Base-by-base conservation (phyloP, 92 coral and sea anemone species). In the Scolanthus callimorphus region DNA sequence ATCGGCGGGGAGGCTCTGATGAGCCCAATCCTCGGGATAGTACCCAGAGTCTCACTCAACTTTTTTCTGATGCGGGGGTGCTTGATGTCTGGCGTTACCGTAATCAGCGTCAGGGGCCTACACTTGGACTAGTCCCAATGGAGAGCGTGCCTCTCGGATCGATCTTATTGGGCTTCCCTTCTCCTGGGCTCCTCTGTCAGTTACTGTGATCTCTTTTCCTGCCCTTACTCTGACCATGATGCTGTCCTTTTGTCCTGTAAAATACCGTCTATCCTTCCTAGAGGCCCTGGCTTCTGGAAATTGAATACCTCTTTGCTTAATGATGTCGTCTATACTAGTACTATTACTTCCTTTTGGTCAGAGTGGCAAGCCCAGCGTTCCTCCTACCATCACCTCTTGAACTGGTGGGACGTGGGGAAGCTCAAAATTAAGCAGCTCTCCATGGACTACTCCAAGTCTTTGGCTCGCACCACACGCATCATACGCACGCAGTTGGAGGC, bases 251-350 rank as follows among this genome's bases (percentile, higher is more conserved):
- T 72, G 12, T 38, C 9, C 2, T 26, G 71, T 1, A 20, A 29
- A 24, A 13, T 71, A 4, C 80, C 70, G 3, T 20, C n/a, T 3
- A 37, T 11, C 8, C 30, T 62, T 8, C 34, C 57, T 1, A 52
- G 73, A 1, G 79, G 85, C 1, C 39, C 31, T 0, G 64, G 80
- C 4, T 17, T 17, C 11, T 79, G 85, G 85, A 79, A 79, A 30
- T 27, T 72, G 10, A 80, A 80, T 45, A 39, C 59, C 3, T 51
- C 76, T 1, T 59, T 39, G 25, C 47, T 80, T 1, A 11, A 27
- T 1, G 71, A 80, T 11, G 64, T 39, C 9, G 51, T 52, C 11
- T 54, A 62, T 19, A 4, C 0, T 11, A 10, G 43, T 0, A 37
- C 13, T 11, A 30, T 62, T 28, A 12, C 39, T 2, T 19, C 10